Evolutionary conservation across 2,888 invertebrate genomes (phyloP), one percentile per base, ranked within the genome.

Genomic region (Drosophila limbata): DNA sequence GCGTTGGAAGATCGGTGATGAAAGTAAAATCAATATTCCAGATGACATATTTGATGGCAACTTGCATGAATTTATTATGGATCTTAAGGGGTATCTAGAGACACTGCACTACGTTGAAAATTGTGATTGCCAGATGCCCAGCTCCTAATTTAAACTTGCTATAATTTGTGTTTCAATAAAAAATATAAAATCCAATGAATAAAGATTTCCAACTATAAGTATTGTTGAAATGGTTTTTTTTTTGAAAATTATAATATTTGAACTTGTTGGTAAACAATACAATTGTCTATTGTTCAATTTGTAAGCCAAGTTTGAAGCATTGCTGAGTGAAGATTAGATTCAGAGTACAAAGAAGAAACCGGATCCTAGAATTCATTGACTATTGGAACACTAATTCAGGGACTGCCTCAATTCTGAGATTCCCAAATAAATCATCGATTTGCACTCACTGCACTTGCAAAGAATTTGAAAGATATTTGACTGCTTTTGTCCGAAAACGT

Each of bases 1-100:
- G n/a, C 42, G 1, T 3, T 74, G 66, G 77, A 40, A 9, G 0
- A 4, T 19, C 13, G 69, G 53, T 25, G 1, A 9, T 0, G 4
- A 39, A 1, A 15, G n/a, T 0, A 17, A 52, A 1, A 1, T 13
- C 0, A 48, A 17, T 9, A 13, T 52, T n/a, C 45, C 61, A 0
- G 70, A 52, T 3, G 13, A 31, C n/a, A 2, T 52, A 31, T 11
- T 59, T 10, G 11, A 15, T 2, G 3, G 10, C 0, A 35, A 57
- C 4, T 10, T 57, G 13, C 17, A 17, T 2, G 25, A 5, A 0
- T 59, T 59, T 19, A 39, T 59, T 9, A n/a, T 10, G 35, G 47
- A 47, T 17, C 25, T 57, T 3, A 37, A 47, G 17, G 17, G 19
- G 11, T 48, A 48, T 31, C 17, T 59, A 2, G 15, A 13, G 21